phyloP scores from a whole-genome alignment of 2,797 vertebrate genomes.

The Nyctalus aviator region DNA sequence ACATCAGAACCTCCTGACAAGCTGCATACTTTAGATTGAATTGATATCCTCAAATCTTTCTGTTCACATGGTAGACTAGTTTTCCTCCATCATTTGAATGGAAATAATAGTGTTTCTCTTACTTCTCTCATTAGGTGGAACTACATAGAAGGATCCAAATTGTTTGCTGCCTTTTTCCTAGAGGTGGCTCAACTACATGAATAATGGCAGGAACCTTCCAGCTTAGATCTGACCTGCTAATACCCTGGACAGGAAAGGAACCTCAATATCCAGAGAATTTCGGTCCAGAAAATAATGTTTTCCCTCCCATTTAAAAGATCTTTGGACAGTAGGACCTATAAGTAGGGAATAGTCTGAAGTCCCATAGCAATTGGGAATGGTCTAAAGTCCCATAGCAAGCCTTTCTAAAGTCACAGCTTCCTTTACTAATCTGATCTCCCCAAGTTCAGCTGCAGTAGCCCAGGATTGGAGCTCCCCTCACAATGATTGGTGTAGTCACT shows the following conservation, averaged over 20 bases:
- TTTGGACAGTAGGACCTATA: background rate
- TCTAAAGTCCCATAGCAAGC: background rate
- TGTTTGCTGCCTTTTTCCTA: constrained; percentile 91
- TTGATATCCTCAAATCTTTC: background rate
- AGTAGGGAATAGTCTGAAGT: background rate
- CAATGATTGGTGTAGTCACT: background rate
- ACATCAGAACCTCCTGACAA: accelerated
- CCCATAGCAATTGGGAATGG: background rate
- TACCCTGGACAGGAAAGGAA: background rate
- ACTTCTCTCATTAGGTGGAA: constrained; percentile 89
- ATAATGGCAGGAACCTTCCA: background rate
- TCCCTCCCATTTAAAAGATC: background rate
- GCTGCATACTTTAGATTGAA: background rate
- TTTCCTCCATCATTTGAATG: background rate
- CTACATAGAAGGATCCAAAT: constrained; percentile 94
- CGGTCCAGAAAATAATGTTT: background rate
- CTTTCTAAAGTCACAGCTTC: background rate
- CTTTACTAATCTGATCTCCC: background rate
- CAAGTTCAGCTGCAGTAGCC: background rate
- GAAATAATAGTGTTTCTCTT: constrained; percentile 6
- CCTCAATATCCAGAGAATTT: background rate
- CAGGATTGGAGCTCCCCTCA: background rate
- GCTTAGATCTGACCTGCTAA: background rate
- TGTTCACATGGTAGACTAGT: background rate
- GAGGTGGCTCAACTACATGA: constrained; percentile 85